Base-by-base conservation (phyloP, 2,888 invertebrate genomes). In the Trichogramma dendrolimi region DNA sequence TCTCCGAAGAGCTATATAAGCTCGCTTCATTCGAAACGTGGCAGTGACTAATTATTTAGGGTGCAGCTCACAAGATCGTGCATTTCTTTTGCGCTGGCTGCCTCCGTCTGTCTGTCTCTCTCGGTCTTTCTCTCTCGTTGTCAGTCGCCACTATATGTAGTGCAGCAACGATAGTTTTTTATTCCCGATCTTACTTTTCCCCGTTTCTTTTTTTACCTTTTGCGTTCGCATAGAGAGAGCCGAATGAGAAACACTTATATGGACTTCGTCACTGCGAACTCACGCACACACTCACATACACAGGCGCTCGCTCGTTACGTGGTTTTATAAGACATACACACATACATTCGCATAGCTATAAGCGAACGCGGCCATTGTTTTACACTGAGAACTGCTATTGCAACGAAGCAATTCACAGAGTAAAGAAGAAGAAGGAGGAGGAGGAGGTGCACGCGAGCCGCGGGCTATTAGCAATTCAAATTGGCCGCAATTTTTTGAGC, bases 401-500 rank as follows among this genome's bases (percentile, higher is more conserved):
- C 27, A 27, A 27, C 27, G 27, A 27, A 27, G 27, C 27, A 27
- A 27, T 27, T 27, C 27, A 27, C 27, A 27, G 27, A 27, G 27
- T 27, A 27, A 27, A 27, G 27, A 27, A 27, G 27, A 27, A 27
- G 27, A 27, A 27, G 27, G 27, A 27, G n/a, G n/a, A n/a, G 10
- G 2, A n/a, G 46, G 46, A n/a, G 46, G 38, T 11, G 47, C 51
- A 5, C 50, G 8, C 47, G n/a, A 52, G 42, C 52, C 74, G 71
- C 68, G 71, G 70, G 65, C 73, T 73, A 78, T 79, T 79, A 79
- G 78, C 78, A 79, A 79, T 79, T 79, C 79, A 79, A 79, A 79
- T 79, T 76, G 79, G 77, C 78, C 79, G 79, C 78, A 79, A 78
- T 79, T 79, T 79, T 79, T 79, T 79, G 74, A 79, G 76, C 75